Base-by-base conservation (phyloP, 2,113 vertebrate genomes). In the Ariopsis seemanni region DNA sequence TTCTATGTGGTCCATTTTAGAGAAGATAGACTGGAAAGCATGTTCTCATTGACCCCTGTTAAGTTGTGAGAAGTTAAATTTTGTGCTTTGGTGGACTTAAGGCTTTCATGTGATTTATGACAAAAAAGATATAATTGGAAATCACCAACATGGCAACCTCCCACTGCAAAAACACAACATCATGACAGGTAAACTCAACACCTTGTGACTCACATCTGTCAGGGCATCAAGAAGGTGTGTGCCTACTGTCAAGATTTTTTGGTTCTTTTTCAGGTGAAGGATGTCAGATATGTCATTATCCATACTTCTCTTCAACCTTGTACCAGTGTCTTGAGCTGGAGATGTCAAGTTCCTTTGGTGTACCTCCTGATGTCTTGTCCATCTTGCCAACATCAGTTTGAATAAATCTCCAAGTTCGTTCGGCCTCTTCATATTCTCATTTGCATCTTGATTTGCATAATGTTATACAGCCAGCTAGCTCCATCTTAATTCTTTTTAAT, bases 351-450 rank as follows among this genome's bases (percentile, higher is more conserved):
- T 71, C 50, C 50, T 18, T 78, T 62, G 60, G 17, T 27, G 30
- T 60, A 85, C 77, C 86, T 88, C 82, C 81, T 85, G 88, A 87
- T 87, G 86, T 79, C 48, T 77, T 65, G 42, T 42, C 42, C 42
- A 42, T 42, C 42, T 42, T 42, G 42, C 42, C 42, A 42, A 42
- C 42, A 42, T 42, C 42, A 42, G 42, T 42, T 42, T 42, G 42
- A 88, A 67, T 90, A n/a, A 60, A 86, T 86, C 83, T 88, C 18
- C 62, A 81, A 78, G 69, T 65, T 86, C 86, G 84, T 77, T 86
- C 78, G 25, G 78, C 71, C 77, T 75, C 79, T 79, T 90, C 84
- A 84, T 90, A 71, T 79, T 78, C 83, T 90, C 89, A 88, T 90
- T 88, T 86, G 58, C 84, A 83, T 88, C 34, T 81, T 82, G 82